A percentile compares a stretch with the other conserved stretches of the same genome.
phyloP scores from a whole-genome alignment of 1,140 invertebrate species.

The roundworm (Caenorhabditis elegans) region WBcel235 BX284604.4:6777001-6777500 shows the following conservation, averaged over 20 bases:
- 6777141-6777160: conserved; percentile 5
- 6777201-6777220: conserved; percentile 28
- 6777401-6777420: background rate
- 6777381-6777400: background rate
- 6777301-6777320: conserved; percentile 25
- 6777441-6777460: background rate
- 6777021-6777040: background rate
- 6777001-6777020: background rate
- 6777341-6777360: too few relatives aligned
- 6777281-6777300: conserved; percentile 29
- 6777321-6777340: background rate
- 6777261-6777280: conserved; percentile 27
- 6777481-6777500: too few relatives aligned
- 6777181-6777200: background rate
- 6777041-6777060: background rate
- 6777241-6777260: background rate
- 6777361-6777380: background rate
- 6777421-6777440: background rate
- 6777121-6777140: conserved; percentile 1
- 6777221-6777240: conserved; percentile 22
- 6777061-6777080: background rate
- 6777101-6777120: background rate
- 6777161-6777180: background rate
- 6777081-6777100: background rate
- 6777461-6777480: too few relatives aligned